phyloP scores from a whole-genome alignment of 2,888 invertebrate species.

The Xestia rhomboidea region DNA sequence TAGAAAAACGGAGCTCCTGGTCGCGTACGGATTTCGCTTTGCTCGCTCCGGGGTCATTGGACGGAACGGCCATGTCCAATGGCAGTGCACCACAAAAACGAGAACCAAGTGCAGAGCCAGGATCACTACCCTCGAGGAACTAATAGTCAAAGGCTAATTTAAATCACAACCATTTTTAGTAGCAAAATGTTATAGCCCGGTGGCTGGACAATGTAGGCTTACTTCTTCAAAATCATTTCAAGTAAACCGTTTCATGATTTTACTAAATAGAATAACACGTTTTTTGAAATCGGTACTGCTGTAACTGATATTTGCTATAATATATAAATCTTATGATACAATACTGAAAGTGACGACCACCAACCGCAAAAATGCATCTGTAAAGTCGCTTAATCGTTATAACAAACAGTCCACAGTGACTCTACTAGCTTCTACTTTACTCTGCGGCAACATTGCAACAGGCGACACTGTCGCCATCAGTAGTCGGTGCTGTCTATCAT shows the following conservation, averaged over 20 bases:
- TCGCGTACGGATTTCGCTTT: constrained; percentile 65
- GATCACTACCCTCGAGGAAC: constrained; percentile 61
- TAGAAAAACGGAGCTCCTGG: constrained; percentile 52
- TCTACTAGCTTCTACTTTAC: too few relatives aligned
- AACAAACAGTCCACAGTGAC: too few relatives aligned
- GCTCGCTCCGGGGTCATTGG: constrained; percentile 62
- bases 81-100: constrained; percentile 72
- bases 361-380: neutral
- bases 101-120: constrained; percentile 69
- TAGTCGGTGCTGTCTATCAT: neutral
- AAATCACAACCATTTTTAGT: constrained; percentile 58
- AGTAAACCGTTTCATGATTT: neutral
- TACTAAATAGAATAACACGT: neutral
- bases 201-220: neutral
- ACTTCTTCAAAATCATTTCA: neutral
- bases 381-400: too few relatives aligned
- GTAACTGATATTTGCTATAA: too few relatives aligned
- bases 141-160: constrained; percentile 52
- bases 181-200: neutral
- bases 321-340: neutral
- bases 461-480: too few relatives aligned
- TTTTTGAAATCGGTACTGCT: too few relatives aligned
- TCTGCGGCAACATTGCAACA: too few relatives aligned
- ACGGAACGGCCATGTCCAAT: constrained; percentile 60
- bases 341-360: neutral